Evolutionary conservation across 2,797 vertebrate species (phyloP).

Genomic region (Danio kyathit): DNA sequence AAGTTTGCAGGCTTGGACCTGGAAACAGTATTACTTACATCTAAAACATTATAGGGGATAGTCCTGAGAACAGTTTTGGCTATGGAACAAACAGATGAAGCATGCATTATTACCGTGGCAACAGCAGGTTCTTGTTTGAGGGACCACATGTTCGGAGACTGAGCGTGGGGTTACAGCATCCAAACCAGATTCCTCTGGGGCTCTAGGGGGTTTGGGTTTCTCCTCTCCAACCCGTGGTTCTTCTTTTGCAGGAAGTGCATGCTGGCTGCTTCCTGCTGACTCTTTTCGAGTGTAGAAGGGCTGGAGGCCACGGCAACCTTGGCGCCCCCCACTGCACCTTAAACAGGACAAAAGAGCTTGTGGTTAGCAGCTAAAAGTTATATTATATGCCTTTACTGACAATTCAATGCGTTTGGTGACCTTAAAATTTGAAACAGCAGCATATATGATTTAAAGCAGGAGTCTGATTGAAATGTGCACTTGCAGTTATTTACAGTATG

Average conservation of each 20-base stretch:
- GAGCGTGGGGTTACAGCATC: slow-evolving; percentile 85
- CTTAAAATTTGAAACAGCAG: too few relatives aligned
- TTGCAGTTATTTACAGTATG: too few relatives aligned
- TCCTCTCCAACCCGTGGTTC: slow-evolving; percentile 89
- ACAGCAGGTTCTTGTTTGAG: slow-evolving; percentile 89
- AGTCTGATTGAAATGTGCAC: too few relatives aligned
- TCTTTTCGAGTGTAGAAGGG: slow-evolving; percentile 90
- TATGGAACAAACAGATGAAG: background rate
- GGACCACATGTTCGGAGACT: slow-evolving; percentile 85
- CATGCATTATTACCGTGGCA: slow-evolving; percentile 77
- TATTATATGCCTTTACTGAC: too few relatives aligned
- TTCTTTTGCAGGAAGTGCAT: slow-evolving; percentile 89
- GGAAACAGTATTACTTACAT: too few relatives aligned
- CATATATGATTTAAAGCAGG: too few relatives aligned
- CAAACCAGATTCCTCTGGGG: slow-evolving; percentile 80
- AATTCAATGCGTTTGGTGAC: too few relatives aligned
- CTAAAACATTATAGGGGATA: background rate
- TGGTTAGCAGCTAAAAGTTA: slow-evolving; percentile 76
- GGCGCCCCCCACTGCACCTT: slow-evolving; percentile 99
- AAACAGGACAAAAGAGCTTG: slow-evolving; percentile 91
- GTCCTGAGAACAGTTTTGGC: background rate
- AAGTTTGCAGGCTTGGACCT: too few relatives aligned
- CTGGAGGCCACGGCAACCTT: slow-evolving; percentile 96
- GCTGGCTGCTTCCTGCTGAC: slow-evolving; percentile 90
- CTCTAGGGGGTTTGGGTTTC: slow-evolving; percentile 85